Percentiles rank a stretch among this genome's conserved stretches.
Evolutionary conservation across 2,113 vertebrate species (phyloP).

Genomic region (Eretmochelys imbricata): DNA sequence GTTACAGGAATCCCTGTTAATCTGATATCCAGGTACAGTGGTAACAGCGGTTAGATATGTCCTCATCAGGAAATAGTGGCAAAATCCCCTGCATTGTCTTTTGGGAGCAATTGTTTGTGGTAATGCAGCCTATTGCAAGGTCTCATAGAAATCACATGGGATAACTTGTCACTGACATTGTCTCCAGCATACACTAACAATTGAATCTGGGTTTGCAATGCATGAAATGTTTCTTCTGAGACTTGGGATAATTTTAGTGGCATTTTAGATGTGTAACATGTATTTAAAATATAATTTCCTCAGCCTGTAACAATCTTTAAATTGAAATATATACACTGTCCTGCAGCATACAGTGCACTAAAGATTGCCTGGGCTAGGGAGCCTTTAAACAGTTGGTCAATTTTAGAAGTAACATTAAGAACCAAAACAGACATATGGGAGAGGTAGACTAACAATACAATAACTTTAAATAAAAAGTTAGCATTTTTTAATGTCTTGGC

Average conservation of each 20-base stretch:
- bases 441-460: not conserved
- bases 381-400: conserved; percentile 36
- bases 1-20: not conserved
- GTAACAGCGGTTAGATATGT: not conserved
- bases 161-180: not conserved
- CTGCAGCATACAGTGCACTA: fast-evolving
- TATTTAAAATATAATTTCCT: not conserved
- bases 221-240: not conserved
- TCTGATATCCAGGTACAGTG: not conserved
- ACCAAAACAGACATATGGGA: not conserved
- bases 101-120: fast-evolving
- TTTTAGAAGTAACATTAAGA: not conserved
- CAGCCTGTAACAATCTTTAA: not conserved
- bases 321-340: fast-evolving
- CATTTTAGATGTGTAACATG: not conserved
- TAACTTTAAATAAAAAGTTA: not conserved
- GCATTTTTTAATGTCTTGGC: conserved; percentile 37
- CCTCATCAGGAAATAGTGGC: not conserved
- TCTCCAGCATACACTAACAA: fast-evolving
- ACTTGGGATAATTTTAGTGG: not conserved
- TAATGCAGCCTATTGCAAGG: not conserved
- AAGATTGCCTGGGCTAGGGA: not conserved
- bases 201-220: not conserved
- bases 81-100: not conserved
- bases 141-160: not conserved